Conservation (phyloP, 2,888 invertebrate genomes). For the Acheta domesticus region DNA sequence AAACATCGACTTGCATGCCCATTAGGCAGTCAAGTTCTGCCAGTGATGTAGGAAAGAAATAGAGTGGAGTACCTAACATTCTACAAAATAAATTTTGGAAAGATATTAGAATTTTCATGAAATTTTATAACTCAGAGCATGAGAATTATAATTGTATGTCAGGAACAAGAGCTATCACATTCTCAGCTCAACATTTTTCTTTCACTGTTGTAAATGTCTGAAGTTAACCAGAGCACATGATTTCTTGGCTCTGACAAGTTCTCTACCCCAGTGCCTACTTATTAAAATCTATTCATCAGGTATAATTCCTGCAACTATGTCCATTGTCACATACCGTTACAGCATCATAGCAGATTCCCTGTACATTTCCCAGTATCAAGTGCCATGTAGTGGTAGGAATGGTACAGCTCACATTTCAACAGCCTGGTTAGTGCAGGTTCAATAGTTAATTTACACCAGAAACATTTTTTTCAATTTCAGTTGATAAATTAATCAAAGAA, state of each 20-base stretch:
- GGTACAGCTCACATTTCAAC: conserved; percentile 6
- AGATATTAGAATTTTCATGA: neutral
- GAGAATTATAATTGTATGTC: too few species aligned
- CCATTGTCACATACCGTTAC: neutral
- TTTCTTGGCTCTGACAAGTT: too few species aligned
- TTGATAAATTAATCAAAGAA: neutral
- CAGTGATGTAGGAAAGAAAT: neutral
- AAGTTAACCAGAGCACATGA: too few species aligned
- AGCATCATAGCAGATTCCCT: neutral
- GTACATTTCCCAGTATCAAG: neutral
- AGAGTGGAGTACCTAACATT: neutral
- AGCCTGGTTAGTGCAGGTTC: neutral
- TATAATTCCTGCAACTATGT: neutral
- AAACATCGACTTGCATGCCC: neutral
- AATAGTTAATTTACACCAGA: neutral
- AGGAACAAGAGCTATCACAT: too few species aligned
- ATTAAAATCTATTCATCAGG: neutral
- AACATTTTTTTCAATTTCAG: neutral
- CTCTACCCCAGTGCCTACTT: neutral
- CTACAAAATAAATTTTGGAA: neutral
- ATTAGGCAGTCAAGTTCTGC: neutral
- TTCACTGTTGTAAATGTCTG: too few species aligned
- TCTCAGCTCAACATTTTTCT: too few species aligned
- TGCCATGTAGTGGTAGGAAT: conserved; percentile 3
- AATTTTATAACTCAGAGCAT: too few species aligned